Conservation (phyloP, 2,888 invertebrate species). For the Rhagophthalmus giganteus region DNA sequence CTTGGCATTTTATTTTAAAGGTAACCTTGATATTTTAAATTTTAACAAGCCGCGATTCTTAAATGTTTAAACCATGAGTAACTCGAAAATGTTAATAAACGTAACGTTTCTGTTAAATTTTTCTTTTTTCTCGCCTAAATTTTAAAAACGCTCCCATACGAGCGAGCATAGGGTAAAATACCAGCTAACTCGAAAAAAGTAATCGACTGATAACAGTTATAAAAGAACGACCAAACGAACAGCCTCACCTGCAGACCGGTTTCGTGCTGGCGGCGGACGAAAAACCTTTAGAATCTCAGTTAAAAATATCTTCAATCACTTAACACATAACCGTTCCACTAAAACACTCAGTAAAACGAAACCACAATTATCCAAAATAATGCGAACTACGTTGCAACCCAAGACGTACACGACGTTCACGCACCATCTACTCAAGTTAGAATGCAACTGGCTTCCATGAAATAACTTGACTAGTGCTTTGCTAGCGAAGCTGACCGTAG, state of each 20-base stretch:
- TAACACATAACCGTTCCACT: background rate
- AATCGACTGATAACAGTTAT: conserved; percentile 42
- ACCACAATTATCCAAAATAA: conserved; percentile 3
- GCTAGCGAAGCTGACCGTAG: conserved; percentile 25
- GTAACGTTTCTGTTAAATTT: too few species aligned
- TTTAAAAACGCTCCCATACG: too few species aligned
- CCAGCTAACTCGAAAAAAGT: too few species aligned
- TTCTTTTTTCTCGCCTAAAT: too few species aligned
- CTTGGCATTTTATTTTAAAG: too few species aligned
- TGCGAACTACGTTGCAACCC: conserved; percentile 14
- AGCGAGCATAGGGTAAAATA: too few species aligned
- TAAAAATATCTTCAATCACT: conserved; percentile 8
- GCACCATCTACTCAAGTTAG: conserved; percentile 16
- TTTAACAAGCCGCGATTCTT: too few species aligned
- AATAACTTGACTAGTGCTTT: conserved; percentile 30
- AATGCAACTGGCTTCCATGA: conserved; percentile 27
- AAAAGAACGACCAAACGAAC: conserved; percentile 41
- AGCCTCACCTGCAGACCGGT: conserved; percentile 48
- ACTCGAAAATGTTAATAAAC: too few species aligned
- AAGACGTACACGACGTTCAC: conserved; percentile 17
- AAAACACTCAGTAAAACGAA: conserved; percentile 14
- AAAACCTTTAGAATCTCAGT: conserved; percentile 10
- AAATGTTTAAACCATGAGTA: too few species aligned
- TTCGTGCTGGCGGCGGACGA: conserved; percentile 28
- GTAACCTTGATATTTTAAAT: too few species aligned